Conservation (phyloP, 92 coral and sea anemone species). For the Chrysogorgia sp. region DNA sequence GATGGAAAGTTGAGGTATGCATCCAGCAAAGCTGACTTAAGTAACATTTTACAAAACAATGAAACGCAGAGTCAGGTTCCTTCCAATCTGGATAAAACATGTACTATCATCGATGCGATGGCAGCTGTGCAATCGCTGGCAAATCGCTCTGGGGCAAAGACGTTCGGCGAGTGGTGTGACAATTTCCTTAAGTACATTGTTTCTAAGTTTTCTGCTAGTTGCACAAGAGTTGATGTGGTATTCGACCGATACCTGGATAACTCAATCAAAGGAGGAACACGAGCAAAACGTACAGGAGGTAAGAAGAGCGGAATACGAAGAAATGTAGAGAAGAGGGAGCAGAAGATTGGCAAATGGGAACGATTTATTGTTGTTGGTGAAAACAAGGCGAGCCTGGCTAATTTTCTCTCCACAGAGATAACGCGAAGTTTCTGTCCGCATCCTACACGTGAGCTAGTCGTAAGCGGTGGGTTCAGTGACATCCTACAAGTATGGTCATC, state of each 20-base stretch:
- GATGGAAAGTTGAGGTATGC: constrained; percentile 20
- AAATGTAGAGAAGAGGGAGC: constrained; percentile 59
- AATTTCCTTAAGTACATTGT: constrained; percentile 50
- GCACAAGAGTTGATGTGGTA: constrained; percentile 63
- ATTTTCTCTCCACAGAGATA: too few relatives aligned
- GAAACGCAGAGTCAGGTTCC: constrained; percentile 21
- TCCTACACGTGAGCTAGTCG: too few relatives aligned
- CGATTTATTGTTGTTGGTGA: constrained; percentile 57
- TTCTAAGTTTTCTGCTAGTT: constrained; percentile 6
- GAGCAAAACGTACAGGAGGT: constrained; percentile 23
- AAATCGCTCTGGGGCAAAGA: constrained; percentile 48
- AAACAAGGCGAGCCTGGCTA: constrained; percentile 65
- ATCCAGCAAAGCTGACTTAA: constrained; percentile 23
- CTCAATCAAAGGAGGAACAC: constrained; percentile 58
- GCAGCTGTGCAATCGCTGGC: constrained; percentile 58
- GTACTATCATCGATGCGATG: constrained; percentile 60
- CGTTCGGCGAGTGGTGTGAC: constrained; percentile 67
- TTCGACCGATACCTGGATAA: constrained; percentile 63
- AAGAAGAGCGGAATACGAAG: constrained; percentile 58
- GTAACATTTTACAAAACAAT: constrained; percentile 29
- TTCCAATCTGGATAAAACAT: constrained; percentile 7
- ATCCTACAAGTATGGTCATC: constrained; percentile 58
- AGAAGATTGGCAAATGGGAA: constrained; percentile 63
- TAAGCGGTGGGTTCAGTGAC: constrained; percentile 57
- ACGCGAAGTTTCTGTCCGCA: too few relatives aligned